phyloP scores from a whole-genome alignment of 1,140 invertebrate genomes.

The Nylanderia fulva region DNA sequence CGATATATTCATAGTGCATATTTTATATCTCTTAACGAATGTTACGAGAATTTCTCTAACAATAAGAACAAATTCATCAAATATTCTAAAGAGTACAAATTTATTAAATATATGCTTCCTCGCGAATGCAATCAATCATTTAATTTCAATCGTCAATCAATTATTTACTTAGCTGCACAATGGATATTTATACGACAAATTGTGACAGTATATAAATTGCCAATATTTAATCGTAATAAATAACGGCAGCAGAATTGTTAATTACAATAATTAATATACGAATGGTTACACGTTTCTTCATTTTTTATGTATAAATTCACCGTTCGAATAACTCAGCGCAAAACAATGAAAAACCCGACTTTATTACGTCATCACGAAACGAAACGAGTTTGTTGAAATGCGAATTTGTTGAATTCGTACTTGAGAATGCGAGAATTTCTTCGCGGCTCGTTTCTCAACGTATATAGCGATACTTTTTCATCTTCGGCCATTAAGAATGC shows the following conservation, averaged over 20 bases:
- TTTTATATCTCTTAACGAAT: constrained; percentile 4
- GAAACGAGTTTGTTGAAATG: background rate
- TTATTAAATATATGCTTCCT: background rate
- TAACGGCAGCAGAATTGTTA: background rate
- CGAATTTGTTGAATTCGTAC: background rate
- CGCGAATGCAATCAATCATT: background rate
- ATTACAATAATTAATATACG: constrained; percentile 12
- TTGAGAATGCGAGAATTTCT: constrained; percentile 14
- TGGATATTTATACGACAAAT: constrained; percentile 2
- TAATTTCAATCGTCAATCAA: constrained; percentile 3
- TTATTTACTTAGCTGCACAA: constrained; percentile 2
- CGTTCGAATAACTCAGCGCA: background rate
- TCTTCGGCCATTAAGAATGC: constrained; percentile 2
- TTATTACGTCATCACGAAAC: background rate
- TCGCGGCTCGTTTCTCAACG: background rate
- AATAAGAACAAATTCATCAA: background rate
- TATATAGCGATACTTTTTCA: background rate
- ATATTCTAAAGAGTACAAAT: background rate
- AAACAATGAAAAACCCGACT: background rate
- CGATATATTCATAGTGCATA: background rate
- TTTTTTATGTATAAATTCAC: background rate
- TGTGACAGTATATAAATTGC: background rate
- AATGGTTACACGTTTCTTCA: background rate
- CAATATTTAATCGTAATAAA: constrained; percentile 7
- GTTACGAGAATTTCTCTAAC: background rate